A percentile compares a stretch with the other conserved stretches of the same genome.
Evolutionary conservation across 2,113 vertebrate species (phyloP).

Genomic region (Paedocypris sp.): DNA sequence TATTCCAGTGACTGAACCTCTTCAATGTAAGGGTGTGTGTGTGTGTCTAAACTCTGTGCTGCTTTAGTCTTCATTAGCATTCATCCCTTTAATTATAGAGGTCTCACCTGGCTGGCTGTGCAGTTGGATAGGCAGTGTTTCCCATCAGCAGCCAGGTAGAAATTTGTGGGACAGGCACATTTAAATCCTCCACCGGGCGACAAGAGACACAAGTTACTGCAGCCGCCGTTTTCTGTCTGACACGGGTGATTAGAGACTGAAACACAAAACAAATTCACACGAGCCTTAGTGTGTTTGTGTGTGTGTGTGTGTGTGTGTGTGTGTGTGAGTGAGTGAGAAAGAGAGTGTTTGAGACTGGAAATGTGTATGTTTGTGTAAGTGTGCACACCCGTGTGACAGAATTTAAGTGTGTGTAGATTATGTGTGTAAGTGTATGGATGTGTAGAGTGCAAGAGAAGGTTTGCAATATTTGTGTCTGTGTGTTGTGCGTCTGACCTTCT

Average conservation of each 20-base stretch:
- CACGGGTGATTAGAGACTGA: constrained; percentile 85
- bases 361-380: too few relatives aligned
- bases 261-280: too few relatives aligned
- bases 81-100: not conserved
- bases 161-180: constrained; percentile 93
- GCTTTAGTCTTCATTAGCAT: not conserved
- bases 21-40: not conserved
- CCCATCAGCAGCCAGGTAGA: constrained; percentile 82
- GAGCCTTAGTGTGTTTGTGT: too few relatives aligned
- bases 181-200: constrained; percentile 79
- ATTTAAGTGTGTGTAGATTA: too few relatives aligned
- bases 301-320: too few relatives aligned
- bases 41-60: too few relatives aligned
- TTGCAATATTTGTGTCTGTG: not conserved
- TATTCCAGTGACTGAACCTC: too few relatives aligned
- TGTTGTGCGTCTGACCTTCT: constrained; percentile 53
- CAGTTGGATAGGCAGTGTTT: constrained; percentile 94
- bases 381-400: too few relatives aligned
- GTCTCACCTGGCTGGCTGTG: constrained; percentile 84
- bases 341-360: not conserved
- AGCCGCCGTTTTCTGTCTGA: constrained; percentile 81
- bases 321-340: not conserved
- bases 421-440: too few relatives aligned
- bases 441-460: too few relatives aligned
- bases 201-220: constrained; percentile 92